These are phyloP conservation scores for Pseudochaenichthys georgianus DNA, from an alignment of 2,797 vertebrate species.

Conservation along the genomic window DNA sequence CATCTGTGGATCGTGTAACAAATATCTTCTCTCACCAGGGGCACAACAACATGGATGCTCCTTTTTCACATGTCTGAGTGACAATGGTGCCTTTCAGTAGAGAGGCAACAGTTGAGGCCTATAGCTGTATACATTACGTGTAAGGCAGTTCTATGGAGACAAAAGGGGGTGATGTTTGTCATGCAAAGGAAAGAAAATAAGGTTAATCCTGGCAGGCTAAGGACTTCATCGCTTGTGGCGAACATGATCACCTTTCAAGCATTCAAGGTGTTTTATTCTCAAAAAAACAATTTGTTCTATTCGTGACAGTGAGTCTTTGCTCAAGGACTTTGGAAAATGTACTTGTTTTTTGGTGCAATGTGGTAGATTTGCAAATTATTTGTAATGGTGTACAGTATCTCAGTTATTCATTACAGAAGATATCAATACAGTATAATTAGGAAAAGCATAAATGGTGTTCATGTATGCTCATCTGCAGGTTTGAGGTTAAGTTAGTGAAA, in stretches of 20 bases:
- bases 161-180: constrained; percentile 59
- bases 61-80: constrained; percentile 51
- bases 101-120: constrained; percentile 60
- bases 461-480: not conserved
- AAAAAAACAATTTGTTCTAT: constrained; percentile 24
- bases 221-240: constrained; percentile 59
- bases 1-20: constrained; percentile 69
- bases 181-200: constrained; percentile 62
- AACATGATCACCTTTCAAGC: constrained; percentile 65
- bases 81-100: constrained; percentile 68
- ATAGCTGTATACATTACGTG: constrained; percentile 55
- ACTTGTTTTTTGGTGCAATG: not conserved
- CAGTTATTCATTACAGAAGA: not conserved
- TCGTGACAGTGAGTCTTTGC: not conserved
- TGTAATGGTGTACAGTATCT: not conserved
- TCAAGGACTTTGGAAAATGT: not conserved
- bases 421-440: not conserved
- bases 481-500: not conserved
- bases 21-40: constrained; percentile 65
- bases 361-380: not conserved
- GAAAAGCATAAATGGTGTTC: not conserved
- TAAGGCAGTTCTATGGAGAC: constrained; percentile 49
- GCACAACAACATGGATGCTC: constrained; percentile 48
- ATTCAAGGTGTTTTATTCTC: constrained; percentile 50
- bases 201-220: constrained; percentile 50